phyloP scores from a whole-genome alignment of 2,797 vertebrate genomes.

The Heterohyrax brucei region DNA sequence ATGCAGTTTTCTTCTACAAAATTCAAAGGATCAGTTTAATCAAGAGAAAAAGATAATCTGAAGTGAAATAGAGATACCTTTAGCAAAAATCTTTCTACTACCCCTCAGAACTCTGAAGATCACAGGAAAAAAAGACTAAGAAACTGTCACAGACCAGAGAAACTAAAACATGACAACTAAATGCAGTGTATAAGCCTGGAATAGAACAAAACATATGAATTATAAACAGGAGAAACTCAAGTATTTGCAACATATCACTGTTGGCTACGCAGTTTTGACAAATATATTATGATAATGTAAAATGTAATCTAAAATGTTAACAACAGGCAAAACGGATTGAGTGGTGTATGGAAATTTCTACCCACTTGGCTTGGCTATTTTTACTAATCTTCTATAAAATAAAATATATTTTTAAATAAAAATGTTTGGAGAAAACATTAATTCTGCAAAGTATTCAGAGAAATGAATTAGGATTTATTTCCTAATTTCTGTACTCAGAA shows the following conservation, averaged over 20 bases:
- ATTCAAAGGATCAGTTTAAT: background rate
- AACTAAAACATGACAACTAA: background rate
- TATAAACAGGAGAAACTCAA: background rate
- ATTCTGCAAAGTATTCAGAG: too few relatives aligned
- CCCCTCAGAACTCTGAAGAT: background rate
- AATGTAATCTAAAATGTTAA: too few relatives aligned
- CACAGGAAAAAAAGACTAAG: background rate
- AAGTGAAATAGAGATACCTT: background rate
- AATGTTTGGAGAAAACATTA: background rate
- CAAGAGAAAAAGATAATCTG: background rate
- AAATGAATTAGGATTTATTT: background rate
- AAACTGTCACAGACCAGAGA: background rate
- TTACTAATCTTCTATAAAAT: background rate
- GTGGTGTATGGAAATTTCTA: too few relatives aligned
- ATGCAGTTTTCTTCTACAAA: too few relatives aligned
- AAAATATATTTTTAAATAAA: background rate
- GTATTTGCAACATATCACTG: background rate
- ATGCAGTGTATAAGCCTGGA: background rate
- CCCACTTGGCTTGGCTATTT: too few relatives aligned
- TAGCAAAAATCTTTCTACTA: background rate
- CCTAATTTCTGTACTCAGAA: background rate
- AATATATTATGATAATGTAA: background rate
- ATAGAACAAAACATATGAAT: background rate
- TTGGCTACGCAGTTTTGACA: background rate
- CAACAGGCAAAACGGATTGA: background rate